Conservation (phyloP, 2,797 vertebrate species). For the Falco novaeseelandiae region DNA sequence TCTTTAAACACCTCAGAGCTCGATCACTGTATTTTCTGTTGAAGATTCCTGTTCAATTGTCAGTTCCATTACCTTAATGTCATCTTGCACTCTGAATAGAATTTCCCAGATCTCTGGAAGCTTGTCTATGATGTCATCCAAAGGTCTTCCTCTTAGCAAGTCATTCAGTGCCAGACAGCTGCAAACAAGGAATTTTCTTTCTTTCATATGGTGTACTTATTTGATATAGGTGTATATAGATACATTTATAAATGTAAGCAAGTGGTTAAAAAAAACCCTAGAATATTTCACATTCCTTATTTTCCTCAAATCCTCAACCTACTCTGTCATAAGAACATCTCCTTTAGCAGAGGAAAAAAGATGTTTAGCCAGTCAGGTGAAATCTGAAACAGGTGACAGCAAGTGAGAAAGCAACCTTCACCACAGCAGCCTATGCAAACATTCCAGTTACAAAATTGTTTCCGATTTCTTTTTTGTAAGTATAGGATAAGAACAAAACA, state of each 20-base stretch:
- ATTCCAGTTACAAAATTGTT: background rate
- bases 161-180: conserved; percentile 97
- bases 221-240: background rate
- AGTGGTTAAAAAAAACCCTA: background rate
- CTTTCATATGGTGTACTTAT: background rate
- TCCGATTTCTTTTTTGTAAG: background rate
- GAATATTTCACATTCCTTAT: background rate
- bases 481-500: background rate
- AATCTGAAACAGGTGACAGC: background rate
- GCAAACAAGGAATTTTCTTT: conserved; percentile 47
- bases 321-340: background rate
- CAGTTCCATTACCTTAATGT: conserved; percentile 89
- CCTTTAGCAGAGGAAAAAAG: background rate
- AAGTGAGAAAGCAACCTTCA: background rate
- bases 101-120: conserved; percentile 97
- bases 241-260: background rate
- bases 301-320: background rate
- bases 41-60: background rate
- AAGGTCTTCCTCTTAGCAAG: conserved; percentile 89
- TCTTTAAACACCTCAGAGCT: background rate
- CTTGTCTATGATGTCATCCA: conserved; percentile 91
- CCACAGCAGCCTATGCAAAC: background rate
- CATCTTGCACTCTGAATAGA: conserved; percentile 96
- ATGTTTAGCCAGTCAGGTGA: background rate
- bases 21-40: background rate